Base-by-base conservation (phyloP, 2,113 vertebrate species). In the Cacatua alba region DNA sequence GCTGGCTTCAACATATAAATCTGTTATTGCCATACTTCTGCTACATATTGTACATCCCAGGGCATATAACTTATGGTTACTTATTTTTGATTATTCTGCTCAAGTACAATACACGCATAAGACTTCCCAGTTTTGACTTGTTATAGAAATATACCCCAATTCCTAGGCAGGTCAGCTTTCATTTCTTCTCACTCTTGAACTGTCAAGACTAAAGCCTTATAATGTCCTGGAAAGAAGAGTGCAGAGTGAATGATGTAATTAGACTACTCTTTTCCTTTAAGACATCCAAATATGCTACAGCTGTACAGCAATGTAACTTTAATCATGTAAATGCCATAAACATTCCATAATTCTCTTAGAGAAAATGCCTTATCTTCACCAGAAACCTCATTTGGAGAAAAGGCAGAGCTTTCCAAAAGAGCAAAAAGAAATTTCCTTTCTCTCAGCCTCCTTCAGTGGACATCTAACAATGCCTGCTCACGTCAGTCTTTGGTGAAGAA, bases 391-490 rank as follows among this genome's bases (percentile, higher is more conserved):
- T 23, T 3, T 60, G 26, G 64, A 85, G 81, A 80, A 91, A 76
- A 92, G 18, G 33, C 35, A 88, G 15, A 81, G 33, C 60, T 86
- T 96, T 94, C 64, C 80, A 95, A 79, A 31, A 93, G 20, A 91
- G 31, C 33, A 92, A 93, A 92, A 90, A 41, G 52, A 75, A 75
- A 71, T 84, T 78, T 71, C 79, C 60, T 94, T 67, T 82, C 39
- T 84, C 44, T 75, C 25, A 55, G 14, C 43, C 55, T 95, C 93
- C 94, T 92, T 90, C 48, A 84, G 67, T 64, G 59, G 85, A 62
- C 31, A 82, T 20, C 26, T 69, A 92, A 77, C 65, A 69, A 57
- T 35, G 48, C 57, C 74, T 94, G 68, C 57, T 76, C n/a, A 51
- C 24, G 16, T 31, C 51, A 81, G 2, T 68, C 83, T 86, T 68